A percentile compares a stretch with the other conserved stretches of the same genome.
phyloP scores from a whole-genome alignment of 2,113 vertebrate genomes.

The Pycnonotus jocosus region DNA sequence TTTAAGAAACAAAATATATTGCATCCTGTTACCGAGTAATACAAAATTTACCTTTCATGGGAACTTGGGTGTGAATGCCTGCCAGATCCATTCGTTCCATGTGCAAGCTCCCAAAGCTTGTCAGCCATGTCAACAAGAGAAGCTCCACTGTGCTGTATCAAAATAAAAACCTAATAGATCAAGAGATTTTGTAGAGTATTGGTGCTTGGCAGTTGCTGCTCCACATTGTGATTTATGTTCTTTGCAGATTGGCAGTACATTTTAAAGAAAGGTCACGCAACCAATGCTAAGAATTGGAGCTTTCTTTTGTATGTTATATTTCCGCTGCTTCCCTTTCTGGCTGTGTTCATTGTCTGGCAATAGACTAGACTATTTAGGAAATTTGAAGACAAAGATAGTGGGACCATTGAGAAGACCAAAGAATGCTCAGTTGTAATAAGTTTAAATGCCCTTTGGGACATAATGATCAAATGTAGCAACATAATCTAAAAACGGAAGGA shows the following conservation, averaged over 20 bases:
- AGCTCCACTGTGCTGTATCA: not conserved
- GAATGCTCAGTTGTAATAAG: not conserved
- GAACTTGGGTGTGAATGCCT: not conserved
- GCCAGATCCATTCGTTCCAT: not conserved
- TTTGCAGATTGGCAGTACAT: not conserved
- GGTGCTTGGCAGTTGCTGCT: not conserved
- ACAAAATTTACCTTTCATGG: not conserved
- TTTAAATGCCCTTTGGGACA: not conserved
- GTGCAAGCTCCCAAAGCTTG: not conserved
- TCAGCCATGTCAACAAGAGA: not conserved
- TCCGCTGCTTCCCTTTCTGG: not conserved
- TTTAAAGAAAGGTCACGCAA: not conserved
- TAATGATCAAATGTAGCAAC: not conserved
- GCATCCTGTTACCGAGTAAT: not conserved
- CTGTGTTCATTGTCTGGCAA: not conserved
- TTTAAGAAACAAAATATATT: not conserved
- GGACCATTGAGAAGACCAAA: not conserved
- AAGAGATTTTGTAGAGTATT: not conserved
- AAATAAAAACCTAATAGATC: not conserved
- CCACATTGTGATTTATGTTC: not conserved
- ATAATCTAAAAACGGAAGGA: not conserved
- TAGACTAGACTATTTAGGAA: not conserved
- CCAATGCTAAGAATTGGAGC: not conserved
- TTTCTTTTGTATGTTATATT: rapidly evolving
- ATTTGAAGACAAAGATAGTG: not conserved